Percentiles rank a stretch among this genome's conserved stretches.
These are phyloP conservation scores for Spea multiplicata DNA, from an alignment of 2,113 vertebrate genomes.

Conservation along the genomic window DNA sequence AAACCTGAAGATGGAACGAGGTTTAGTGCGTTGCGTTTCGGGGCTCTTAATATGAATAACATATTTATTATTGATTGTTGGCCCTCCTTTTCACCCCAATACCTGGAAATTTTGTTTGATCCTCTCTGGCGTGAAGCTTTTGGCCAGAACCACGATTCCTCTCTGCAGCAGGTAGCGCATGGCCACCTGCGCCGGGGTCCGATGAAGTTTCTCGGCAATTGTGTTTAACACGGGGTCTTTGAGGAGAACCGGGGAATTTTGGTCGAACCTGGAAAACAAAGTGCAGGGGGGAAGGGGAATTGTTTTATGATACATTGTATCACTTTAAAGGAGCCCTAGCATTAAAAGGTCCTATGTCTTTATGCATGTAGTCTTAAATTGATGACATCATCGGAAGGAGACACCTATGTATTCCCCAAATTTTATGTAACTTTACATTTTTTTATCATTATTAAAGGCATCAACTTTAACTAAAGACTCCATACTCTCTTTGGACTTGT, in stretches of 20 bases:
- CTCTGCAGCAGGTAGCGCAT: constrained; percentile 13
- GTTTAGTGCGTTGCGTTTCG: background rate
- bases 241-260: constrained; percentile 13
- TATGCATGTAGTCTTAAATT: no score
- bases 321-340: no score
- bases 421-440: no score
- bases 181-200: constrained; percentile 21
- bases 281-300: background rate
- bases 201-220: background rate
- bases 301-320: no score
- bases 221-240: constrained; percentile 5
- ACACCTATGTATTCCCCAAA: no score
- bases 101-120: constrained; percentile 10
- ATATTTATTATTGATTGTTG: background rate
- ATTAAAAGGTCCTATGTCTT: no score
- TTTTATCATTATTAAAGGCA: no score
- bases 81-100: background rate
- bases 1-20: constrained; percentile 10
- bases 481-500: no score
- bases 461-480: no score
- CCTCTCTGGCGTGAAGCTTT: constrained; percentile 3
- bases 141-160: constrained; percentile 11
- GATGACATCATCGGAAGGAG: no score
- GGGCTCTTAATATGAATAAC: no score
- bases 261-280: background rate